Evolutionary conservation across 2,888 invertebrate genomes (phyloP).

Genomic region (Hypolimnas misippus): DNA sequence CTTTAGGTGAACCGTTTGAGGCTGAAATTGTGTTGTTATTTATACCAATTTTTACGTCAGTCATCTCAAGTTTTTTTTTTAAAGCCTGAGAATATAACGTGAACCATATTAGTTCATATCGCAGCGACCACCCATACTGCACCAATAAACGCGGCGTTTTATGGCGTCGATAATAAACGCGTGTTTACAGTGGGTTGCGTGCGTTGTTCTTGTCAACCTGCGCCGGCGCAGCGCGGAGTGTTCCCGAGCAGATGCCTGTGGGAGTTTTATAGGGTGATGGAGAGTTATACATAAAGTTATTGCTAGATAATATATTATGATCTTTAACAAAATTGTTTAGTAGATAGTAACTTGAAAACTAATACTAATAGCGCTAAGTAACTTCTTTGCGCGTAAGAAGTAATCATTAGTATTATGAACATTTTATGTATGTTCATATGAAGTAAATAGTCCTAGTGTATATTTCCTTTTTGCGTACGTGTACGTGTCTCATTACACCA

Average conservation of each 20-base stretch:
- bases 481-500: too few relatives aligned
- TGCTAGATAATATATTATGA: not conserved
- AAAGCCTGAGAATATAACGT: conserved; percentile 22
- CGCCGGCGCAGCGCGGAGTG: conserved; percentile 26
- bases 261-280: conserved; percentile 23
- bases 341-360: not conserved
- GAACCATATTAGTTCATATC: conserved; percentile 48
- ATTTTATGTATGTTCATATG: too few relatives aligned
- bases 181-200: conserved; percentile 65
- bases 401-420: too few relatives aligned
- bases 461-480: too few relatives aligned
- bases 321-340: not conserved
- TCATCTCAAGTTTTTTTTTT: not conserved
- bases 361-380: too few relatives aligned
- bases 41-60: too few relatives aligned
- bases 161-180: conserved; percentile 74
- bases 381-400: too few relatives aligned
- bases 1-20: too few relatives aligned
- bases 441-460: too few relatives aligned
- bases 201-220: conserved; percentile 57
- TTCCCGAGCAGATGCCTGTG: conserved; percentile 26
- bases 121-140: conserved; percentile 76
- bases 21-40: too few relatives aligned
- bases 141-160: conserved; percentile 73
- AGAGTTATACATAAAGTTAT: not conserved